These are phyloP conservation scores for Dugesia japonica DNA, from an alignment of 2,888 invertebrate genomes.

Conservation along the genomic window DNA sequence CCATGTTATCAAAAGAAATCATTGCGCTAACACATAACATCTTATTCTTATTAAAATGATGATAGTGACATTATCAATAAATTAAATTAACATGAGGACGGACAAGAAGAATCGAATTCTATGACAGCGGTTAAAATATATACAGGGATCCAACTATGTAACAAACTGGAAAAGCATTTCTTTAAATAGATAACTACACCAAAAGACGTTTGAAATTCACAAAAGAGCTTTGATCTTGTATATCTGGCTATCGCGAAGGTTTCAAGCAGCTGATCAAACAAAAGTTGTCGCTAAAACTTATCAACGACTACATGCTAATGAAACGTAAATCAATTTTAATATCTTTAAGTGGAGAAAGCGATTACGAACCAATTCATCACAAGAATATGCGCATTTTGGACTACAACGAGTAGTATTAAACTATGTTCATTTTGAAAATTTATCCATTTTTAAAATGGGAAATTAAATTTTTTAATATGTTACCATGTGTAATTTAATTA, in stretches of 20 bases:
- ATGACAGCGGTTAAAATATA: neutral
- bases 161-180: neutral
- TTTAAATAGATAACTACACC: neutral
- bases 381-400: conserved; percentile 11
- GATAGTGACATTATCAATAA: conserved; percentile 3
- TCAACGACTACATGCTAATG: too few species aligned
- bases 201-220: neutral
- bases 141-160: neutral
- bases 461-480: neutral
- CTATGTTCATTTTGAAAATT: neutral
- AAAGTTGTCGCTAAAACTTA: too few species aligned
- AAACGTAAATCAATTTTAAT: neutral
- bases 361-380: neutral
- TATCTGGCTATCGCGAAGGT: neutral
- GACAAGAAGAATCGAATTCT: neutral
- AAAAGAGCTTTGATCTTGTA: neutral
- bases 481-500: neutral
- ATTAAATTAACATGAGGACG: neutral
- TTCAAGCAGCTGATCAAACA: neutral
- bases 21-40: too few species aligned
- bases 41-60: too few species aligned
- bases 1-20: too few species aligned
- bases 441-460: neutral
- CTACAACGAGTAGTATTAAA: neutral
- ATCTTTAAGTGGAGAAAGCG: neutral